Base-by-base conservation (phyloP, 2,113 vertebrate species). In the Mustelus asterias region DNA sequence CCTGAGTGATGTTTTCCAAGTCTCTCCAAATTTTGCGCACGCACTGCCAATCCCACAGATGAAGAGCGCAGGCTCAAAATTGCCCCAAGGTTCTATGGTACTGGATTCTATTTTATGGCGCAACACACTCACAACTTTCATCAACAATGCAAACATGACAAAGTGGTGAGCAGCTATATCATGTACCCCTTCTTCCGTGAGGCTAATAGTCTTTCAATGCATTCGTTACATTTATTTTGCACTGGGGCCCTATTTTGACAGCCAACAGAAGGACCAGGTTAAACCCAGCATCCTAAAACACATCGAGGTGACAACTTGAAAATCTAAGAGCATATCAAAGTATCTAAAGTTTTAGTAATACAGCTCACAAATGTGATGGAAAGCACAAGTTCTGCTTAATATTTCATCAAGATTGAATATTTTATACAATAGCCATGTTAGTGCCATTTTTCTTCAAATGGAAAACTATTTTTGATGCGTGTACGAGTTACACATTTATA, bases 111-210 rank as follows among this genome's bases (percentile, higher is more conserved):
- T 96, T 97, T 98, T 98, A 97, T 98, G 96, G 98, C 98, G 95
- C 98, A 97, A 78, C 98, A 98, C 96, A 98, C 98, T 78, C 97
- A 97, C 98, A 89, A 97, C 98, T 80, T 98, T 98, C 96, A 97
- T 98, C 96, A 97, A 98, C 97, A 98, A 97, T 98, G 98, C 96
- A 97, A 98, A 96, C 98, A 98, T 7, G 98, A 98, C 97, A 98
- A 98, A 97, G 97, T 98, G 96, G 98, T 98, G 98, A 99, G 98
- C 97, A 98, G 98, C 97, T 98, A 98, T 96, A 99, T 98, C 0
- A 98, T 98, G 96, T 98, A 98, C 97, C 98, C 98, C 97, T 98
- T 98, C 96, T 98, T 98, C 97, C 97, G 98, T 98, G 98, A 98
- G 98, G 98, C 85, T 72, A 70, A 33, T 96, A 96, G 54, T 44